Base-by-base conservation (phyloP, 2,888 invertebrate species). In the Dryocosmus kuriphilus region DNA sequence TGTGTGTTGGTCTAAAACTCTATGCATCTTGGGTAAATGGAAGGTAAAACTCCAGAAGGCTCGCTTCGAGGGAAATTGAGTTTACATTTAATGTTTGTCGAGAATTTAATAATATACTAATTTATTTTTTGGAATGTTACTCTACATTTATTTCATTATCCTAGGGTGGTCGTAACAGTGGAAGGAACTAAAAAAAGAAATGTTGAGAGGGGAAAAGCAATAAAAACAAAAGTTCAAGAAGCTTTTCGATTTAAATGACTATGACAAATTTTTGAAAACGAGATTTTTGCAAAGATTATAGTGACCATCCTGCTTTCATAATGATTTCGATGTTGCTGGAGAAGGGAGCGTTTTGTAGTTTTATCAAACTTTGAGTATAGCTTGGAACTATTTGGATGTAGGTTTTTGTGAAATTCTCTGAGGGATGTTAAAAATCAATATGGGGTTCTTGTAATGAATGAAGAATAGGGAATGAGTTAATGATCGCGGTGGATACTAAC, bases 401-500 rank as follows among this genome's bases (percentile, higher is more conserved):
- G 24, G 41, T 16, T 46, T 67, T 46, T 67, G 1, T 46, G 57
- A 14, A 11, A 46, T 51, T 51, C 11, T 71, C 41, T 71, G 30
- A 30, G n/a, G 71, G 71, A 32, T 71, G 51, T 19, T 2, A 30
- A 51, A 51, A 51, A 46, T 71, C 46, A 71, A 71, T 67, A 16
- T 16, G 19, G 67, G 46, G 46, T 27, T 67, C 24, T 67, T 41
- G n/a, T 19, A 67, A 11, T 67, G 16, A 41, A 16, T 67, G 27
- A 71, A 51, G 51, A n/a, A 14, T 46, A 30, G 24, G 71, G 71
- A 11, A 30, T 30, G 30, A 46, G 51, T 19, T 71, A 51, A 71
- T 51, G 87, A 74, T 73, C 35, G 11, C 32, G 51, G 67, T 46
- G 24, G 63, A 77, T 85, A 84, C 87, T 87, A 89, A 87, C 88